Conservation (phyloP, 1,140 invertebrate species). For the Ptiloglossa arizonensis region DNA sequence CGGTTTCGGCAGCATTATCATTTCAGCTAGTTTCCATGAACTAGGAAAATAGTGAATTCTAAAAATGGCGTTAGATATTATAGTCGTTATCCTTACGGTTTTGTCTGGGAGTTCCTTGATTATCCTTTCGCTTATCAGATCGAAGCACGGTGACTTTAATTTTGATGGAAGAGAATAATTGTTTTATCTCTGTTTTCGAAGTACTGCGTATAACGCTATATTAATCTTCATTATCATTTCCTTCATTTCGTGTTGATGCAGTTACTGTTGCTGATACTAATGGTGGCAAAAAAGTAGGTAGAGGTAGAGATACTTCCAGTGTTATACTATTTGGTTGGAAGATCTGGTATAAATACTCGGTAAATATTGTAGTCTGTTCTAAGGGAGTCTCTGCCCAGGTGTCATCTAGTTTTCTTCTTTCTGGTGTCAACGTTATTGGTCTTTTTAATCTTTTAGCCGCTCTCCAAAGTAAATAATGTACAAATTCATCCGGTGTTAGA, state of each 20-base stretch:
- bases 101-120: no score
- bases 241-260: neutral
- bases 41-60: no score
- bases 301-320: no score
- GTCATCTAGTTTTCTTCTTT: slow-evolving; percentile 45
- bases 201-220: no score
- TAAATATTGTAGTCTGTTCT: slow-evolving; percentile 61
- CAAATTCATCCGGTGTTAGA: neutral
- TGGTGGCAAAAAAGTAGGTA: no score
- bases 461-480: slow-evolving; percentile 57
- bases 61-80: no score
- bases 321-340: slow-evolving; percentile 1
- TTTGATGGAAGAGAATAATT: no score
- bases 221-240: slow-evolving; percentile 22
- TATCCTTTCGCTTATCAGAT: no score
- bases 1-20: slow-evolving; percentile 69
- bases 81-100: no score
- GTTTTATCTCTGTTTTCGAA: no score
- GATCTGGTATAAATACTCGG: slow-evolving; percentile 21
- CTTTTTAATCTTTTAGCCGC: slow-evolving; percentile 47
- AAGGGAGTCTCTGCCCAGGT: slow-evolving; percentile 51
- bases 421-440: slow-evolving; percentile 6
- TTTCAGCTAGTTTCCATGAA: slow-evolving; percentile 71
- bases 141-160: no score
- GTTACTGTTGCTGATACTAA: no score